Evolutionary conservation across 2,113 vertebrate genomes (phyloP), one percentile per base, ranked within the genome.

Genomic region (Chaetodon trifascialis): DNA sequence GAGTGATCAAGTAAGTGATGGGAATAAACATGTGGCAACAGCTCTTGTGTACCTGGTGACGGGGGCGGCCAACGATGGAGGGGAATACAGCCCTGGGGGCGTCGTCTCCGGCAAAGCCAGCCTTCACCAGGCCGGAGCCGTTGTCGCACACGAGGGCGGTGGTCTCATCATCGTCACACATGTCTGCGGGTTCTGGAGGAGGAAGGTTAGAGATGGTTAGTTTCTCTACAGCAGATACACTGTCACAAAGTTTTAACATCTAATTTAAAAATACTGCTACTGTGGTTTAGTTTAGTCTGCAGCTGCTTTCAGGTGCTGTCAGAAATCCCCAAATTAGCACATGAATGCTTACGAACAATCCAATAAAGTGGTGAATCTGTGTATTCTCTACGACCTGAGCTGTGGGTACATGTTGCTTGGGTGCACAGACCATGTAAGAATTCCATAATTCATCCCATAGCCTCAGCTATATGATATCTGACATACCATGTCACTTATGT

Each of bases 161-260:
- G 87, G 97, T 98, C 94, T 99, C 97, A 11, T 99, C 97, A 90
- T 99, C 97, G 87, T 99, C 97, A 81, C 97, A 99, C 97, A 99
- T 99, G 94, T 87, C 94, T 93, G 92, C 79, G 54, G 92, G 23
- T 94, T 96, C 89, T 93, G 78, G 63, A 60, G 72, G 42, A 62
- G 67, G 14, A 36, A 62, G 38, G 49, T 16, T 36, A 84, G 36
- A 38, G 9, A n/a, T 0, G 59, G 36, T 79, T 46, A 17, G 16
- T 25, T 10, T 49, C 0, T n/a, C 14, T 8, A 15, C 4, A 34
- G 9, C 36, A 64, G 36, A 56, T 11, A 40, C 55, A 14, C 2
- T 49, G 16, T 34, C 42, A 4, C 25, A 1, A 12, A 52, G 47
- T 7, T 36, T 54, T 49, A 5, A 30, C 63, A 40, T 17, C 36